phyloP scores from a whole-genome alignment of 2,113 vertebrate species.

The Mugil cephalus region DNA sequence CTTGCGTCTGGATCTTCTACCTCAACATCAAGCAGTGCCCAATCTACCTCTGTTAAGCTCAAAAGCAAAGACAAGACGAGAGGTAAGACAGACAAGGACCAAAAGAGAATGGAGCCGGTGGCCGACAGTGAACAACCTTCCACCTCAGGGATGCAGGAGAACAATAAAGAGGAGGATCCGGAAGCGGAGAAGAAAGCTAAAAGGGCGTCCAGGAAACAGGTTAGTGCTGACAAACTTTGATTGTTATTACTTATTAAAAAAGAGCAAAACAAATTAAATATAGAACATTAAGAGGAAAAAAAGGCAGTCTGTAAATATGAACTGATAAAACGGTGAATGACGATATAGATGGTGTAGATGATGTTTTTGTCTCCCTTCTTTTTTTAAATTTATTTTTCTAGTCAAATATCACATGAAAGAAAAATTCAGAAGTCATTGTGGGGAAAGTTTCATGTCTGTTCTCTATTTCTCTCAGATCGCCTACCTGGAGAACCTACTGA shows the following conservation, averaged over 20 bases:
- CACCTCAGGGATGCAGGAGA: slow-evolving; percentile 55
- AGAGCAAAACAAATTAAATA: too few species aligned
- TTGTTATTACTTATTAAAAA: too few species aligned
- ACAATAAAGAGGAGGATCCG: slow-evolving; percentile 14
- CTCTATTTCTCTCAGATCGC: slow-evolving; percentile 81
- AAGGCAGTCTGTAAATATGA: too few species aligned
- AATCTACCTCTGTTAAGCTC: not conserved
- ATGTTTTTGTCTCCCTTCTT: too few species aligned
- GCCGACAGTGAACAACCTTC: slow-evolving; percentile 55
- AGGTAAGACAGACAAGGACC: not conserved
- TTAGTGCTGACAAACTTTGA: slow-evolving; percentile 6
- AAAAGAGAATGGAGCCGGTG: not conserved
- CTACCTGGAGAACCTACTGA: slow-evolving; percentile 90
- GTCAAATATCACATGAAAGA: too few species aligned
- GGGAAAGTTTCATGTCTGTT: not conserved
- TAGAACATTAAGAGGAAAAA: too few species aligned
- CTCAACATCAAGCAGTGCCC: slow-evolving; percentile 1
- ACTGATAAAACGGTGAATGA: too few species aligned
- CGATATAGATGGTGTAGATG: too few species aligned
- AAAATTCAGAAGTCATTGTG: not conserved
- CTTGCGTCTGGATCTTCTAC: slow-evolving; percentile 15
- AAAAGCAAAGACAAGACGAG: slow-evolving; percentile 17
- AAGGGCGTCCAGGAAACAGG: slow-evolving; percentile 80
- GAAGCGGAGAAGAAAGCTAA: slow-evolving; percentile 54
- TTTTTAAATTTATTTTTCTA: too few species aligned